These are phyloP conservation scores for Clupea harengus DNA, from an alignment of 2,113 vertebrate species.

Conservation along the genomic window DNA sequence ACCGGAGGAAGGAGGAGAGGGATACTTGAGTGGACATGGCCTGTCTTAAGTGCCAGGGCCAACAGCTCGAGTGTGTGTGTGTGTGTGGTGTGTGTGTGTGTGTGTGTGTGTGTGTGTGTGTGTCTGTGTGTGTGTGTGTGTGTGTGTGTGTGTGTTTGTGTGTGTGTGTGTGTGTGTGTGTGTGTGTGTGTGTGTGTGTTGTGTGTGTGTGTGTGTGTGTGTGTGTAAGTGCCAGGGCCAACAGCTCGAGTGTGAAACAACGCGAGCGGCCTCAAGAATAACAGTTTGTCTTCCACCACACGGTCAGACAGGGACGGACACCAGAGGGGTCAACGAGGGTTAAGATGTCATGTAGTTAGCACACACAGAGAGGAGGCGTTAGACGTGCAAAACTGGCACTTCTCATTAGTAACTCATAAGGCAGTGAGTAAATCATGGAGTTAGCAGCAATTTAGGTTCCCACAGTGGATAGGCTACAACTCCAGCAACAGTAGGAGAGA, in stretches of 20 bases:
- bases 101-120: not conserved
- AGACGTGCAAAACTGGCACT: no score
- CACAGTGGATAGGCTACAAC: no score
- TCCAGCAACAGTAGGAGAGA: no score
- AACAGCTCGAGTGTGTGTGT: no score
- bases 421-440: no score
- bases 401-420: no score
- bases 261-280: constrained; percentile 28
- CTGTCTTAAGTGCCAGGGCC: no score
- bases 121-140: not conserved
- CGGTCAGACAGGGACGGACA: not conserved
- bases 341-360: not conserved
- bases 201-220: no score
- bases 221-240: not conserved
- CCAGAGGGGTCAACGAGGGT: not conserved
- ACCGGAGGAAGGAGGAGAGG: not conserved
- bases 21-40: not conserved
- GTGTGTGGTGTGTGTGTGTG: no score
- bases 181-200: not conserved
- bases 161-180: no score
- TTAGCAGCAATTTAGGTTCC: no score
- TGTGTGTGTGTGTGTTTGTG: not conserved
- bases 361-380: not conserved
- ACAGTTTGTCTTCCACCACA: constrained; percentile 36
- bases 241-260: constrained; percentile 27